Conservation (phyloP, 2,888 invertebrate genomes). For the Xylota segnis region DNA sequence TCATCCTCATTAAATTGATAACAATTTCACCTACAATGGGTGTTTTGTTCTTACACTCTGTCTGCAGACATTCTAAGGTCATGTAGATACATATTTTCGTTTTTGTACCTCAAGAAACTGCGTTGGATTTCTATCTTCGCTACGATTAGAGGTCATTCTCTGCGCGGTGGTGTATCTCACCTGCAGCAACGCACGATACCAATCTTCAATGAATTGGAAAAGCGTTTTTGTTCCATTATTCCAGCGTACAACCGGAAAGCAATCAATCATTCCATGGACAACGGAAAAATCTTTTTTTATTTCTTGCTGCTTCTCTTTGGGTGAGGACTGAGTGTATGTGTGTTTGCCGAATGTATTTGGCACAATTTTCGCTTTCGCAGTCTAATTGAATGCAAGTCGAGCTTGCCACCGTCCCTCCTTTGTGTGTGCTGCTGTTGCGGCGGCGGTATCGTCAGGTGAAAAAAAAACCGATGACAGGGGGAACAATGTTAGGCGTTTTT, state of each 20-base stretch:
- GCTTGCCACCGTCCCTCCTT: constrained; percentile 15
- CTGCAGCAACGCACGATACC: constrained; percentile 55
- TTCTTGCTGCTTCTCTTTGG: constrained; percentile 36
- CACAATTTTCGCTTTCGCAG: constrained; percentile 72
- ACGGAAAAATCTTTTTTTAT: constrained; percentile 51
- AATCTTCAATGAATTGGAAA: constrained; percentile 74
- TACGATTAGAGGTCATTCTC: constrained; percentile 52
- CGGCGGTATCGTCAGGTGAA: constrained; percentile 26
- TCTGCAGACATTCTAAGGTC: constrained; percentile 36
- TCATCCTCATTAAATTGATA: constrained; percentile 52
- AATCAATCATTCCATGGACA: constrained; percentile 73
- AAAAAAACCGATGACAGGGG: constrained; percentile 58
- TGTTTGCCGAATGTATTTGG: constrained; percentile 56
- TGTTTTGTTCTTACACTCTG: neutral
- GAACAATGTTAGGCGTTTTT: constrained; percentile 50
- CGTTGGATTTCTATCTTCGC: constrained; percentile 21
- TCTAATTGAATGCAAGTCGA: constrained; percentile 66
- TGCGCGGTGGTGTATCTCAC: constrained; percentile 28
- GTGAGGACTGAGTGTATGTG: constrained; percentile 12
- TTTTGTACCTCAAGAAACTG: constrained; percentile 16
- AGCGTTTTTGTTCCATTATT: constrained; percentile 67
- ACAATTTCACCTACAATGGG: constrained; percentile 32
- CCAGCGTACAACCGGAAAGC: constrained; percentile 69
- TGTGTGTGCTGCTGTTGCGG: constrained; percentile 6
- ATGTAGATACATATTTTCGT: constrained; percentile 6